phyloP scores from a whole-genome alignment of 2,113 vertebrate genomes.

The Fregata magnificens region DNA sequence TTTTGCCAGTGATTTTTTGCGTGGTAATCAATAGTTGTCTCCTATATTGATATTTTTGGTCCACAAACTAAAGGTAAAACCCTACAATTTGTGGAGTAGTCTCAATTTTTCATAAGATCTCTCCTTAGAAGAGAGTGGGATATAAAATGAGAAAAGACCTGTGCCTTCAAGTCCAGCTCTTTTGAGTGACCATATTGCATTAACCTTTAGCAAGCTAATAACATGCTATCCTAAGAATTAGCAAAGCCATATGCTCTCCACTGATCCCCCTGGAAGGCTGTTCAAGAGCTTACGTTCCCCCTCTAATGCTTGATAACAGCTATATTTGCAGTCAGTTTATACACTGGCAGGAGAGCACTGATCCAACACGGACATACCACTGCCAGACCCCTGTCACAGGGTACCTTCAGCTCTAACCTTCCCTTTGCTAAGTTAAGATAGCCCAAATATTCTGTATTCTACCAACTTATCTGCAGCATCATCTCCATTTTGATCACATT shows the following conservation, averaged over 20 bases:
- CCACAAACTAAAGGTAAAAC: not conserved
- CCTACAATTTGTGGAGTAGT: not conserved
- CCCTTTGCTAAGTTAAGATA: not conserved
- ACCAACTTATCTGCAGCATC: not conserved
- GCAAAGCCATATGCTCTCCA: not conserved
- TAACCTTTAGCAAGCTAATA: not conserved
- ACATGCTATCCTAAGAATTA: not conserved
- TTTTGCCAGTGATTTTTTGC: not conserved
- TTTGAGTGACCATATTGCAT: not conserved
- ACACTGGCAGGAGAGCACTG: not conserved
- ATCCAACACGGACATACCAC: not conserved
- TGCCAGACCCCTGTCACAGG: not conserved
- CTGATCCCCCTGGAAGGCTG: not conserved
- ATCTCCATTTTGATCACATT: not conserved
- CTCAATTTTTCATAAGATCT: not conserved
- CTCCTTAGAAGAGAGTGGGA: not conserved
- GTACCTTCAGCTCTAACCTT: not conserved
- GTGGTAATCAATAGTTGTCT: not conserved
- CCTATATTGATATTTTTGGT: not conserved
- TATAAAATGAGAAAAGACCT: not conserved
- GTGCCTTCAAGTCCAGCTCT: not conserved
- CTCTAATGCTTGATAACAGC: not conserved
- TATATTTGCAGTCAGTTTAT: not conserved
- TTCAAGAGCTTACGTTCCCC: not conserved
- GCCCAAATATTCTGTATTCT: not conserved